A percentile compares a stretch with the other conserved stretches of the same genome.
Conservation (phyloP, 35 echinoderm and acorn worm genomes). For the Ophiothrix spiculata region DNA sequence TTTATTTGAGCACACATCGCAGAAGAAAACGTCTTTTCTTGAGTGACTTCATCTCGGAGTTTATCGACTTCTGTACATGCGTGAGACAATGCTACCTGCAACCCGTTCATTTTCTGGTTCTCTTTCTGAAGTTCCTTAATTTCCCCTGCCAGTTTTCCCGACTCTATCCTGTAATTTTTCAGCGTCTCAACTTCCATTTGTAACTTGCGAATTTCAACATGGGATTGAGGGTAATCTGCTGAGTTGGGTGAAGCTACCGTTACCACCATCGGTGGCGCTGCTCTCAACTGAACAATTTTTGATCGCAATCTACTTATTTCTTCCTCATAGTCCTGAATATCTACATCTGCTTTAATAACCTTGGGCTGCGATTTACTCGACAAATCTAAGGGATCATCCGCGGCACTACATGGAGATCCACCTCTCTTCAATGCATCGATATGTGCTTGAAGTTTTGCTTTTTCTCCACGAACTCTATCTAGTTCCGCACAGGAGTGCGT, state of each 20-base stretch:
- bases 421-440: not conserved
- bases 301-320: not conserved
- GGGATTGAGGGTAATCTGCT: not conserved
- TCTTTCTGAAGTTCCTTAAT: not conserved
- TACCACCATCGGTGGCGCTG: not conserved
- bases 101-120: not conserved
- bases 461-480: not conserved
- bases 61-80: slow-evolving; percentile 5
- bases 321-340: not conserved
- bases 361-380: not conserved
- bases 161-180: not conserved
- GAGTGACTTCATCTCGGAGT: not conserved
- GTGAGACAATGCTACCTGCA: not conserved
- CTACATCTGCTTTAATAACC: not conserved
- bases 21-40: not conserved
- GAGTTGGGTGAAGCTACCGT: not conserved
- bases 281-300: not conserved
- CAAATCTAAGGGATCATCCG: not conserved
- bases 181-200: not conserved
- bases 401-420: not conserved
- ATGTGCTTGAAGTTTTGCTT: not conserved
- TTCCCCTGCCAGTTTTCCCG: not conserved
- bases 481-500: not conserved
- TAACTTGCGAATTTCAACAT: not conserved
- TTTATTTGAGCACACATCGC: not conserved